These are phyloP conservation scores for Intellagama lesueurii DNA, from an alignment of 2,797 vertebrate species.

Conservation along the genomic window DNA sequence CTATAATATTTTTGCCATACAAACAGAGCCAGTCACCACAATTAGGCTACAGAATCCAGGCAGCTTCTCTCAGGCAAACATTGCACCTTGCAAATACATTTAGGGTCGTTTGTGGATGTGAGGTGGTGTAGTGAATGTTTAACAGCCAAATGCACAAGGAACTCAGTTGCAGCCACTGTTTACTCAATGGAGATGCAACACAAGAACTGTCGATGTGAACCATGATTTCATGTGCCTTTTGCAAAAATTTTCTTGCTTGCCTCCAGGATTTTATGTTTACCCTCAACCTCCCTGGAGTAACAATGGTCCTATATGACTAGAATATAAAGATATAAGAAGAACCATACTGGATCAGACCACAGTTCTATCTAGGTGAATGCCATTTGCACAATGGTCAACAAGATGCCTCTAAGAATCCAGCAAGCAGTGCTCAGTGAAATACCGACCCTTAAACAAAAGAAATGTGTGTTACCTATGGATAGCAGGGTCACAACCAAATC, in stretches of 20 bases:
- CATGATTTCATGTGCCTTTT: background rate
- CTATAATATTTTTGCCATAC: background rate
- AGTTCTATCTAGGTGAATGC: no score
- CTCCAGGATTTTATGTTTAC: no score
- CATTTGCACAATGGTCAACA: no score
- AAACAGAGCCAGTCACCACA: accelerated
- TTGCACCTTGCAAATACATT: slow-evolving; percentile 22
- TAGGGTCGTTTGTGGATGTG: background rate
- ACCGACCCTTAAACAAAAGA: background rate
- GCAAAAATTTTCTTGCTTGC: background rate
- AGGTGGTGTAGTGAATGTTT: background rate
- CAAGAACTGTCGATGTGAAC: background rate
- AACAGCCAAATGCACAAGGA: background rate
- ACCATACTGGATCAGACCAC: no score
- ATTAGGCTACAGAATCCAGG: background rate
- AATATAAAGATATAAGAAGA: no score
- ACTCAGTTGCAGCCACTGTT: background rate
- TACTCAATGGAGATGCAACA: background rate
- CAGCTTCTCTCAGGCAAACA: background rate
- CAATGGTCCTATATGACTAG: no score
- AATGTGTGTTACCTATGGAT: no score
- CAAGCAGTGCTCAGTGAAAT: no score
- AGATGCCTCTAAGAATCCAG: no score
- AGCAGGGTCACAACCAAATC: no score
- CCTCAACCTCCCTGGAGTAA: no score